These are phyloP conservation scores for Craniophora ligustri DNA, from an alignment of 2,888 invertebrate species.

Conservation along the genomic window DNA sequence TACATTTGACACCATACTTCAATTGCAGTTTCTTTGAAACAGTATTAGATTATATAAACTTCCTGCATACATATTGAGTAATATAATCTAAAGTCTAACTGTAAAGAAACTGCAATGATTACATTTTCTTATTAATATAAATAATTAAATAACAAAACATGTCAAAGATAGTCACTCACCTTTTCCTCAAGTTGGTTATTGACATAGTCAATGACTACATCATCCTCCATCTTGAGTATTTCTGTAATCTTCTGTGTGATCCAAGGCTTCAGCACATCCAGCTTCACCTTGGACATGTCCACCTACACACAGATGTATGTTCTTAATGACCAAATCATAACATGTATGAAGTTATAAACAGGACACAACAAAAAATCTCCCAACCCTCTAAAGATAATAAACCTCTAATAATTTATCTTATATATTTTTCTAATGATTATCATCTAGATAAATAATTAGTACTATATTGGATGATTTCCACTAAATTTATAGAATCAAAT, in stretches of 20 bases:
- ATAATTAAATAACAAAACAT: conserved; percentile 54
- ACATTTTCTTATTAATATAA: conserved; percentile 76
- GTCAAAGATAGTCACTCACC: conserved; percentile 86
- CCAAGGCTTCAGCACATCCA: conserved; percentile 99
- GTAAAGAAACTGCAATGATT: conserved; percentile 87
- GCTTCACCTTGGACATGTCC: conserved; percentile 99
- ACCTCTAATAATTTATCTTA: too few species aligned
- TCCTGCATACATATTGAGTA: conserved; percentile 25
- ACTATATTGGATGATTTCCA: too few species aligned
- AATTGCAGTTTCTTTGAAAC: conserved; percentile 84
- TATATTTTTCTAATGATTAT: too few species aligned
- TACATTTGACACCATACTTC: conserved; percentile 83
- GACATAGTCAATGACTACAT: conserved; percentile 99
- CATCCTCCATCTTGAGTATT: conserved; percentile 98
- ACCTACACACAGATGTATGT: conserved; percentile 87
- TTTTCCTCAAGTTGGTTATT: conserved; percentile 99
- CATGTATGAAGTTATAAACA: too few species aligned
- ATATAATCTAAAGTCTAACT: conserved; percentile 47
- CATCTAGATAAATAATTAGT: too few species aligned
- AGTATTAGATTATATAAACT: conserved; percentile 47
- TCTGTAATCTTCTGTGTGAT: conserved; percentile 99
- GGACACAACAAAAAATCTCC: too few species aligned
- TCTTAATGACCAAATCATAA: too few species aligned
- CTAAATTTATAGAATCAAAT: too few species aligned
- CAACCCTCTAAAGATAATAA: too few species aligned